A percentile compares a stretch with the other conserved stretches of the same genome.
These are phyloP conservation scores for Sipunculus nudus DNA, from an alignment of 2,888 invertebrate species.

Conservation along the genomic window DNA sequence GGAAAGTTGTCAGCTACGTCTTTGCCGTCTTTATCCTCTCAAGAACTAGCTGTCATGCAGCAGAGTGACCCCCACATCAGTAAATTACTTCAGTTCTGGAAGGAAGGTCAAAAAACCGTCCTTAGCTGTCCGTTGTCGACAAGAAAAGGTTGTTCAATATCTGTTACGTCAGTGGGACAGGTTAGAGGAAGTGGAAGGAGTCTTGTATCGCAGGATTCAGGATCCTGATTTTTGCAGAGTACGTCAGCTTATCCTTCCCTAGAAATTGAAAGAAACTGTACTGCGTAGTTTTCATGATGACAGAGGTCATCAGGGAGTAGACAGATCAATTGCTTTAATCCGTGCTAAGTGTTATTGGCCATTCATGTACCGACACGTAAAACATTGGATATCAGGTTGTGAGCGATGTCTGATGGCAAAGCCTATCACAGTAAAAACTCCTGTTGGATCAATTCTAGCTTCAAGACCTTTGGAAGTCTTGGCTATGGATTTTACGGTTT, in stretches of 20 bases:
- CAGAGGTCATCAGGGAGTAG: neutral
- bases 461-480: slow-evolving; percentile 27
- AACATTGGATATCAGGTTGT: neutral
- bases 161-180: too few relatives aligned
- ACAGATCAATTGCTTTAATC: neutral
- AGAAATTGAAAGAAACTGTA: too few relatives aligned
- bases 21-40: too few relatives aligned
- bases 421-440: neutral
- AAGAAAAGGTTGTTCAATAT: too few relatives aligned
- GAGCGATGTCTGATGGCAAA: neutral
- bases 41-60: too few relatives aligned
- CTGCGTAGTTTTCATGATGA: neutral
- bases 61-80: too few relatives aligned
- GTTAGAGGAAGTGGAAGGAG: too few relatives aligned
- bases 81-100: too few relatives aligned
- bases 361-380: neutral
- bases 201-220: neutral
- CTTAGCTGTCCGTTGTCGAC: too few relatives aligned
- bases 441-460: slow-evolving; percentile 11
- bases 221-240: neutral
- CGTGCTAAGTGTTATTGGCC: neutral
- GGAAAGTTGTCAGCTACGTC: too few relatives aligned
- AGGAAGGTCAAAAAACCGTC: too few relatives aligned
- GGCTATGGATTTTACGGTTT: slow-evolving; percentile 25
- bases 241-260: neutral